Base-by-base conservation (phyloP, 1,140 invertebrate species). In the Musca domestica region DNA sequence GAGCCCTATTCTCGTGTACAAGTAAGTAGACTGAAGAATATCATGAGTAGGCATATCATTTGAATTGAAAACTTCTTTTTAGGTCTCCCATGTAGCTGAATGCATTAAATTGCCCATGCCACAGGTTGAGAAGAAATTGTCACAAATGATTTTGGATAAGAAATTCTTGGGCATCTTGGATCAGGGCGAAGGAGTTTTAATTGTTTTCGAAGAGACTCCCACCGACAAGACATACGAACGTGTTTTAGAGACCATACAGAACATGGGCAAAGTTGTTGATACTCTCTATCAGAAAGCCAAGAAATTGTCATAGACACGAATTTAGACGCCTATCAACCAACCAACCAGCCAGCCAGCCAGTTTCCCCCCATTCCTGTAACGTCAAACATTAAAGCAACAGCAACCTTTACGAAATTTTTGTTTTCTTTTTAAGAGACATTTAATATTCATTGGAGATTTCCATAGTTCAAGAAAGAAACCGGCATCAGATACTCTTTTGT, bases 121-220 rank as follows among this genome's bases (percentile, higher is more conserved):
- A 61, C 90, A 92, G 85, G 96, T 99, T 51, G 98, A 99, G 82
- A 97, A 98, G 83, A 99, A 99, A 84, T 83, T 99, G 17, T 98
- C 97, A 23, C 98, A 99, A 83, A 99, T 99, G 98, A 99, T 99
- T 80, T 85, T 99, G 76, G 98, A 99, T 83, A 96, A 97, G 73
- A 99, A 99, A 83, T 90, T 99, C 71, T 88, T 91, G 85, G 96
- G 97, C 19, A 98, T 98, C 73, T 85, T 99, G 56, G 97, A 99
- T 86, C 98, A 99, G 86, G 97, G 96, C 63, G 94, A 95, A 83
- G 97, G 88, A 71, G 95, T 99, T 14, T 85, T 99, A 27, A 95
- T 99, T 73, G 94, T 99, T 10, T 99, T 98, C 84, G 97, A 99
- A 83, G 94, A 95, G 77, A 92, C 91, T 58, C 88, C 91, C n/a